These are phyloP conservation scores for Hetaerina americana DNA, from an alignment of 1,140 invertebrate species.

Conservation along the genomic window DNA sequence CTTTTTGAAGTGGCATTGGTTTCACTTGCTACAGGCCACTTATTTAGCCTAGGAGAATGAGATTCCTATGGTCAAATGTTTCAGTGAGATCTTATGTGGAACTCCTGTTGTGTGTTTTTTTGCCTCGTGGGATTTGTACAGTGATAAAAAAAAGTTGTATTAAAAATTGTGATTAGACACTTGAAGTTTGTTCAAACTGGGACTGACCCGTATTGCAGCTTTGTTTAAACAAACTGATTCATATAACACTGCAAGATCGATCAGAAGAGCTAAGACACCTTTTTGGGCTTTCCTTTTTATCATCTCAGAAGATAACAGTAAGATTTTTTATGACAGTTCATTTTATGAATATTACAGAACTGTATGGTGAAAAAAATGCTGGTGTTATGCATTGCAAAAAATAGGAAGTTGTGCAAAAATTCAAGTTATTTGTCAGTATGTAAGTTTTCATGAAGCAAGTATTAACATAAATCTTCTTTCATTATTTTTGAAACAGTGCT, in stretches of 20 bases:
- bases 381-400: neutral
- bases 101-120: neutral
- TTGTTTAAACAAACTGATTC: neutral
- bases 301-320: neutral
- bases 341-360: neutral
- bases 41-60: neutral
- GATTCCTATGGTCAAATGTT: neutral
- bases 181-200: neutral
- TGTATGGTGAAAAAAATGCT: neutral
- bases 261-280: neutral
- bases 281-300: neutral
- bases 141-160: constrained; percentile 1
- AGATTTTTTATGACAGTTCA: neutral
- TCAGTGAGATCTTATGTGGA: neutral
- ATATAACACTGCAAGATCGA: neutral
- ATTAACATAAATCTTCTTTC: neutral
- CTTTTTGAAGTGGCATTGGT: neutral
- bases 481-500: neutral
- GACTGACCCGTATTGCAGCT: neutral
- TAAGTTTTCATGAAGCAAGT: neutral
- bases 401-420: neutral
- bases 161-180: neutral
- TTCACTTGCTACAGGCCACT: neutral
- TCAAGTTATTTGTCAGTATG: neutral
- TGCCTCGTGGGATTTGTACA: neutral